phyloP scores from a whole-genome alignment of 2,113 vertebrate genomes.

The Rhinogobius similis region DNA sequence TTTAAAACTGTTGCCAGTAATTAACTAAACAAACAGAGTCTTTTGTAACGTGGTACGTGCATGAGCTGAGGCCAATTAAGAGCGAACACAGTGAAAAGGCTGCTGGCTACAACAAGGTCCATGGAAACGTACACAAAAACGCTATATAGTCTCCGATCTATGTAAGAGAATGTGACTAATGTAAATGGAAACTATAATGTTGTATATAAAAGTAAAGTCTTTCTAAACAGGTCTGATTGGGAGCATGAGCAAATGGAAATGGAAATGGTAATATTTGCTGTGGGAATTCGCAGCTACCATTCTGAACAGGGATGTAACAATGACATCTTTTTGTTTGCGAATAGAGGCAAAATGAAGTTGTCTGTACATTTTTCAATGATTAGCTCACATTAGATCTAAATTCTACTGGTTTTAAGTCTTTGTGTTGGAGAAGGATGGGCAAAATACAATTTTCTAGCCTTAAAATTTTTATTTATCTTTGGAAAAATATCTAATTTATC shows the following conservation, averaged over 20 bases:
- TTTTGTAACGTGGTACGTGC: constrained; percentile 56
- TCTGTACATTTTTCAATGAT: too few relatives aligned
- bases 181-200: constrained; percentile 14
- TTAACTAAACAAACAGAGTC: constrained; percentile 71
- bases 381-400: too few relatives aligned
- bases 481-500: too few relatives aligned
- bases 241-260: not conserved
- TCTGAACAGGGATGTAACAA: too few relatives aligned
- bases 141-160: constrained; percentile 14
- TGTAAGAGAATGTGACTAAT: constrained; percentile 17
- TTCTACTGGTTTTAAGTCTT: too few relatives aligned
- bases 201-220: not conserved
- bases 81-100: constrained; percentile 31
- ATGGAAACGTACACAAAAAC: constrained; percentile 23
- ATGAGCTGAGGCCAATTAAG: constrained; percentile 54
- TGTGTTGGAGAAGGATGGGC: too few relatives aligned
- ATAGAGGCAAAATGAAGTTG: too few relatives aligned
- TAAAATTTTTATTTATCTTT: too few relatives aligned
- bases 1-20: constrained; percentile 63
- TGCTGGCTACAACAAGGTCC: constrained; percentile 3
- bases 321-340: too few relatives aligned
- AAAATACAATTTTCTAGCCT: too few relatives aligned
- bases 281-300: not conserved
- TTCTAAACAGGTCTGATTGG: not conserved
- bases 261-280: not conserved